Evolutionary conservation across 2,797 vertebrate species (phyloP), one percentile per base, ranked within the genome.

Genomic region (Synanceia verrucosa): DNA sequence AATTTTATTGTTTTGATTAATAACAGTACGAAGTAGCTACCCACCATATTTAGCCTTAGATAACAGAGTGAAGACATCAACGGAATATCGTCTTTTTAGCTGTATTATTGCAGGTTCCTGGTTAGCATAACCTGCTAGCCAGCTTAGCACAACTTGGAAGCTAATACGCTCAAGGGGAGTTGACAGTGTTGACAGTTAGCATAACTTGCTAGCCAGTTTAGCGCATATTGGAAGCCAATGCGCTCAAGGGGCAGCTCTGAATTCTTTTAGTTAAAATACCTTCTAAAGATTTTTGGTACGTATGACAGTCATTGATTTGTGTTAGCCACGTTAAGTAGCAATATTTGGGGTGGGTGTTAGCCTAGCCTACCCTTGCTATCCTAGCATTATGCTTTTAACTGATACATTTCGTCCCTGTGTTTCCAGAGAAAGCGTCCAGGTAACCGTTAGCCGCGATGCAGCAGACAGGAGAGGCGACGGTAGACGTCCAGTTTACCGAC

Each of bases 401-500:
- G n/a, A n/a, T n/a, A n/a, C n/a, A n/a, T n/a, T n/a, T n/a, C n/a
- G 28, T 16, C 9, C 2, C 9, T 19, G 28, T 67, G 41, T 46
- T 37, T 39, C 1, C 51, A 70, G 66, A 33, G 9, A 18, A 21
- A n/a, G 18, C 6, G 9, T 7, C 1, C 0, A 10, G 1, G 24
- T 13, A 28, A 11, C 5, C 2, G n/a, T n/a, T 8, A 52, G 9
- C 47, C 46, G 67, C 13, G 72, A 94, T 94, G 93, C 92, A 93
- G 86, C 78, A 84, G 56, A 48, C 86, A 1, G 90, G 79, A 52
- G 89, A 93, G 79, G 91, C 91, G 31, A 88, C 90, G 7, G 87
- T 93, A 0, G 91, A 92, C 3, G 94, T 95, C 37, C 85, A 93
- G 79, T 91, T 95, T 11, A 94, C 87, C 2, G 93, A 93, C 9